These are phyloP conservation scores for Thunnus albacares DNA, from an alignment of 2,797 vertebrate genomes.

Conservation along the genomic window DNA sequence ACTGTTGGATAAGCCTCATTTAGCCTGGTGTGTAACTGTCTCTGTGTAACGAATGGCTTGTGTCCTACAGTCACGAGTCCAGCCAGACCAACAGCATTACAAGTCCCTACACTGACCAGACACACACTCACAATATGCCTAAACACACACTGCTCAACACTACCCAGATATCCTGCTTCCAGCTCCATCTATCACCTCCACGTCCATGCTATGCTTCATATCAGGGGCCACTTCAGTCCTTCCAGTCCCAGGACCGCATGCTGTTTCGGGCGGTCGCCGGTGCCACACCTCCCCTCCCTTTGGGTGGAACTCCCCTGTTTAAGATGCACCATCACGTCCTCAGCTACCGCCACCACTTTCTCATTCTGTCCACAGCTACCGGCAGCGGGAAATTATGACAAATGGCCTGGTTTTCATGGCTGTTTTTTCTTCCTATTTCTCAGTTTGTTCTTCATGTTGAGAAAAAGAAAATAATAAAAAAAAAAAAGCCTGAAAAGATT, in stretches of 20 bases:
- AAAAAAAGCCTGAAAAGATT: constrained; percentile 58
- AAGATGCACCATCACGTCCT: constrained; percentile 67
- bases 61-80: constrained; percentile 60
- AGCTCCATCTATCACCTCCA: constrained; percentile 75
- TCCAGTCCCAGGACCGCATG: not conserved
- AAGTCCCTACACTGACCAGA: constrained; percentile 72
- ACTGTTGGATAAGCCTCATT: constrained; percentile 81
- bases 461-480: constrained; percentile 22
- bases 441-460: constrained; percentile 69
- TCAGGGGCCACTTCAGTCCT: constrained; percentile 49
- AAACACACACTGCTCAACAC: constrained; percentile 61
- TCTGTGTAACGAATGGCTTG: constrained; percentile 77
- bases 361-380: constrained; percentile 80
- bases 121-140: constrained; percentile 33
- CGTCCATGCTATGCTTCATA: constrained; percentile 39
- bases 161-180: constrained; percentile 79
- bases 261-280: constrained; percentile 14
- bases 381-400: constrained; percentile 82
- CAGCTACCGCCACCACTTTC: constrained; percentile 63
- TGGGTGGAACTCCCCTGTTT: constrained; percentile 57
- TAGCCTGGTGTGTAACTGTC: constrained; percentile 80
- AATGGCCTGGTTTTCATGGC: constrained; percentile 61
- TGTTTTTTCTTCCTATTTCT: constrained; percentile 73
- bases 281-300: constrained; percentile 30
- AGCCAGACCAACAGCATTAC: constrained; percentile 60